Base-by-base conservation (phyloP, 1,140 invertebrate species). In the Drosophila quadrilineata region DNA sequence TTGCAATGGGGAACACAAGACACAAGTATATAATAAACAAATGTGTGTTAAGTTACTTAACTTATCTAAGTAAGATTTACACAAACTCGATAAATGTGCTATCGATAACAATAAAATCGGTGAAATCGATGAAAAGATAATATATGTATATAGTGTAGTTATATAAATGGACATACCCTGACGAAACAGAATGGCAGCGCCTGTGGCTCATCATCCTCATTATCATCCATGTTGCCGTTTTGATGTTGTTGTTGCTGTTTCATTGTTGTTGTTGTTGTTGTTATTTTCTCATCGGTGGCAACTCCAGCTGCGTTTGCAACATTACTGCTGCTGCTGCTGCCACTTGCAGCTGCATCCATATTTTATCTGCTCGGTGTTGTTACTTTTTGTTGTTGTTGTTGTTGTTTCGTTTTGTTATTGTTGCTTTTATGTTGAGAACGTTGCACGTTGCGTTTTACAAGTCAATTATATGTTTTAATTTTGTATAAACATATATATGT, bases 181-280 rank as follows among this genome's bases (percentile, higher is more conserved):
- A 71, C 43, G 28, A 71, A 71, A 16, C 68, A 71, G 22, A 71
- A 71, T 48, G 68, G 41, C 26, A 71, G 33, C 14, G 63, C 49
- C 49, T 71, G 68, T n/a, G 68, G 68, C 48, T 57, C 68, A 10
- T 54, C 67, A 16, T 67, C 41, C 21, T 49, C 46, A 14, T 67
- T 48, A 10, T 67, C 62, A 21, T 62, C 64, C 57, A 62, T 67
- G 21, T 29, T 40, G 41, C 10, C 46, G 35, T 41, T 60, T 24
- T 48, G 41, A 14, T n/a, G n/a, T 45, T 45, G 50, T 57, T n/a
- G n/a, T n/a, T n/a, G 53, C 43, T 17, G 14, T 10, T 49, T 21
- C 6, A 6, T 5, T 38, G 12, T 33, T 33, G 29, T 26, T 22
- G 6, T 50, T 36, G 31, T 49, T 29, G 8, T 17, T 29, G 12